Conservation (phyloP, 2,113 vertebrate genomes). For the Sphaerodactylus townsendi region DNA sequence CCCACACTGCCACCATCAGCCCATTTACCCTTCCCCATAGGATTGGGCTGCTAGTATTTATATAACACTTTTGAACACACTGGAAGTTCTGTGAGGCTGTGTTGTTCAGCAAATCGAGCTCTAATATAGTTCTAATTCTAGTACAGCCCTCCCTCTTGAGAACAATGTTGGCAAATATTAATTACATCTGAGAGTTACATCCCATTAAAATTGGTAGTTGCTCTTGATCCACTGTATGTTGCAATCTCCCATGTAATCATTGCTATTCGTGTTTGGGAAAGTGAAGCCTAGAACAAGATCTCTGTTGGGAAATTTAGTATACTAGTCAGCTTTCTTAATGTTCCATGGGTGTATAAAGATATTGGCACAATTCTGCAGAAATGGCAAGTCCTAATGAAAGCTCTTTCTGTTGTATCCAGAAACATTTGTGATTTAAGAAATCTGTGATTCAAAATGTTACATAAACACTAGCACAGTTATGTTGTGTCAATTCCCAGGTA, state of each 20-base stretch:
- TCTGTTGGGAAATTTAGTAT: not conserved
- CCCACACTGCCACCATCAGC: no score
- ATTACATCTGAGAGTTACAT: not conserved
- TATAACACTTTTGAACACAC: not conserved
- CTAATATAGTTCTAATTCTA: not conserved
- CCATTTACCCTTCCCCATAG: no score
- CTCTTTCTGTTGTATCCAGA: not conserved
- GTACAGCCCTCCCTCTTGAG: not conserved
- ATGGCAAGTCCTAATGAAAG: conserved; percentile 17
- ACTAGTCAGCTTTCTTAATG: not conserved
- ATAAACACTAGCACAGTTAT: conserved; percentile 3
- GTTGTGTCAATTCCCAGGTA: conserved; percentile 29
- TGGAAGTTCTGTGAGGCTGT: not conserved
- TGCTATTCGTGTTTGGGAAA: not conserved
- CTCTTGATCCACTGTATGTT: not conserved
- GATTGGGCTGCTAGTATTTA: not conserved
- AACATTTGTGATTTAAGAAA: not conserved
- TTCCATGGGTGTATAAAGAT: not conserved
- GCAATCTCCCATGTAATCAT: not conserved
- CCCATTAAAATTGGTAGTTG: not conserved
- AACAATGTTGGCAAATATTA: not conserved
- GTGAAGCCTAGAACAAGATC: not conserved
- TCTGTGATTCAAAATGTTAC: not conserved
- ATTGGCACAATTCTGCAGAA: not conserved
- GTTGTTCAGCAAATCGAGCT: not conserved